Conservation (phyloP, 2,888 invertebrate species). For the Disparrhopalites patrizii region DNA sequence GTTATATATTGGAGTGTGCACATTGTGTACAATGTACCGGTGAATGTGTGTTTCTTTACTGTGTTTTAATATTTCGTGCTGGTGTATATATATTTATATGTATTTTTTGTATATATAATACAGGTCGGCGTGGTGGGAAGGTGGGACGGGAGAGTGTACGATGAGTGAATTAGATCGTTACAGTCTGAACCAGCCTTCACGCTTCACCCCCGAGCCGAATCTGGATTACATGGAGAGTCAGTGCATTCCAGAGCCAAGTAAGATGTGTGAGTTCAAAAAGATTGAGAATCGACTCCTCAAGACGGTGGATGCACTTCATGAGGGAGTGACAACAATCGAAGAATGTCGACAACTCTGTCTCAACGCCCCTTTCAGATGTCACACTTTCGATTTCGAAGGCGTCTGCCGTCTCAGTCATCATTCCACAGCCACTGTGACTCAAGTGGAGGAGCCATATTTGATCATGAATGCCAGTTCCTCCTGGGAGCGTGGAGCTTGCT, state of each 20-base stretch:
- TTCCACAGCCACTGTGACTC: conserved; percentile 51
- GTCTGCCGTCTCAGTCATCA: conserved; percentile 54
- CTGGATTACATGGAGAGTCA: conserved; percentile 54
- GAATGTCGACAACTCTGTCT: conserved; percentile 52
- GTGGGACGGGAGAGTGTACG: conserved; percentile 50
- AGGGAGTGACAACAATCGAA: conserved; percentile 51
- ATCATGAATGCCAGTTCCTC: conserved; percentile 51
- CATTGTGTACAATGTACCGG: no score
- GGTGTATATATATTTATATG: not conserved
- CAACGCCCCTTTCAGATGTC: conserved; percentile 51
- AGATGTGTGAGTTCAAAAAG: conserved; percentile 52
- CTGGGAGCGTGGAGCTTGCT: conserved; percentile 54
- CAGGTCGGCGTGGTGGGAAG: conserved; percentile 52
- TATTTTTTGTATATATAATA: conserved; percentile 25
- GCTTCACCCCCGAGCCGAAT: conserved; percentile 41
- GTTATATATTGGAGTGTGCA: no score
- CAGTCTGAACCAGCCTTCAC: conserved; percentile 43
- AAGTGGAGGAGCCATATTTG: conserved; percentile 53
- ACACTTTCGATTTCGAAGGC: conserved; percentile 53
- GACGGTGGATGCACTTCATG: conserved; percentile 51
- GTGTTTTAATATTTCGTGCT: no score
- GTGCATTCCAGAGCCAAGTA: conserved; percentile 52
- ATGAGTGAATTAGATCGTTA: conserved; percentile 53
- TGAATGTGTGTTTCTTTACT: no score
- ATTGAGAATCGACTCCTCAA: conserved; percentile 50